Conservation (phyloP, 2,113 vertebrate species). For the Calidris pygmaea region DNA sequence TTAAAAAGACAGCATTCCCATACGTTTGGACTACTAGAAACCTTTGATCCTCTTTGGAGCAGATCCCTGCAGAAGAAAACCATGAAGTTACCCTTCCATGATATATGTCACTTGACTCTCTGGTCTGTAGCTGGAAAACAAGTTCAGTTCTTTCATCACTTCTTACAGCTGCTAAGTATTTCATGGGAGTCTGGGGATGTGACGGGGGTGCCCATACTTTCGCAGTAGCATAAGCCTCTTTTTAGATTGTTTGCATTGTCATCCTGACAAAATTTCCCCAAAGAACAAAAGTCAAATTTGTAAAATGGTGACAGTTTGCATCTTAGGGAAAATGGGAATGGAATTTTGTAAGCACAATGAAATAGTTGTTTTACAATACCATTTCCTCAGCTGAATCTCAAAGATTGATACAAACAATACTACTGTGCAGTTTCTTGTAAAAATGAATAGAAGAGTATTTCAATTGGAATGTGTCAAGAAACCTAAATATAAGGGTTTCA, state of each 20-base stretch:
- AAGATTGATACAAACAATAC: not conserved
- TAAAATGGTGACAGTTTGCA: not conserved
- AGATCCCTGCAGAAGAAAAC: not conserved
- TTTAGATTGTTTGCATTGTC: not conserved
- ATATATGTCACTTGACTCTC: accelerated
- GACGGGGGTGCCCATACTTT: not conserved
- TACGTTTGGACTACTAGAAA: not conserved
- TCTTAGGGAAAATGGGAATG: not conserved
- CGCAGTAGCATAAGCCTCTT: not conserved
- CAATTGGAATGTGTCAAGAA: not conserved
- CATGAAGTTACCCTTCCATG: not conserved
- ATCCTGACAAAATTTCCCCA: not conserved
- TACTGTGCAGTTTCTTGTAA: not conserved
- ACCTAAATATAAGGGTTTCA: not conserved
- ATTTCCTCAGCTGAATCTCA: not conserved
- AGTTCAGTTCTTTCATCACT: not conserved
- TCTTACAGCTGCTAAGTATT: not conserved
- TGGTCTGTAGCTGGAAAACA: not conserved
- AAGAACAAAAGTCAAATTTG: not conserved
- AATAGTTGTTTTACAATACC: not conserved
- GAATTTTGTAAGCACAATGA: not conserved
- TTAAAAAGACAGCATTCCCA: not conserved
- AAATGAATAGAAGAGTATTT: not conserved
- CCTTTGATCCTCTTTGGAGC: not conserved
- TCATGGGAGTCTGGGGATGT: accelerated